Evolutionary conservation across 2,113 vertebrate species (phyloP).

Genomic region (Pristiophorus japonicus): DNA sequence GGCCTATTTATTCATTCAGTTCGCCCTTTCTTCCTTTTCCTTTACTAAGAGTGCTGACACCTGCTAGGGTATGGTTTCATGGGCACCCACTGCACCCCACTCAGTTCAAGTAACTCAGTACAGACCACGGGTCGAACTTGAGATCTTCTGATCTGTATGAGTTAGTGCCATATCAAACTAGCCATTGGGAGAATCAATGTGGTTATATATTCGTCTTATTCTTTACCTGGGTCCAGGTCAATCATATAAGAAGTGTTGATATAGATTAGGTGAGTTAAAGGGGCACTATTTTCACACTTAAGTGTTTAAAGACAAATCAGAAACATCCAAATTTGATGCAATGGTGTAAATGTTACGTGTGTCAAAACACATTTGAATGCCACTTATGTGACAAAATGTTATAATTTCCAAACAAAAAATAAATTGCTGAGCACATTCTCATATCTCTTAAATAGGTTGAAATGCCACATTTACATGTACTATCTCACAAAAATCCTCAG

Average conservation of each 20-base stretch:
- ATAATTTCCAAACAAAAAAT: neutral
- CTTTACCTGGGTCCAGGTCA: neutral
- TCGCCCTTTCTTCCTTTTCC: neutral
- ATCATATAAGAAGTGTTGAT: neutral
- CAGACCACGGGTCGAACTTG: neutral
- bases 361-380: neutral
- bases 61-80: neutral
- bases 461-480: neutral
- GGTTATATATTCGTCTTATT: neutral
- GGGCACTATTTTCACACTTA: neutral
- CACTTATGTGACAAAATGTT: neutral
- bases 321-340: neutral
- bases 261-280: neutral
- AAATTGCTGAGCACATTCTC: neutral
- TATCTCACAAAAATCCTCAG: neutral
- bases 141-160: neutral
- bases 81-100: neutral
- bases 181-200: neutral
- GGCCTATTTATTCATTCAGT: neutral
- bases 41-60: neutral
- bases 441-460: neutral
- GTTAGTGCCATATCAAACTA: neutral
- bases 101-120: neutral
- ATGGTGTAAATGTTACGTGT: neutral
- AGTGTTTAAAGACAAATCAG: neutral